These are phyloP conservation scores for Vulpes vulpes DNA, from an alignment of 2,113 vertebrate species.

Conservation along the genomic window DNA sequence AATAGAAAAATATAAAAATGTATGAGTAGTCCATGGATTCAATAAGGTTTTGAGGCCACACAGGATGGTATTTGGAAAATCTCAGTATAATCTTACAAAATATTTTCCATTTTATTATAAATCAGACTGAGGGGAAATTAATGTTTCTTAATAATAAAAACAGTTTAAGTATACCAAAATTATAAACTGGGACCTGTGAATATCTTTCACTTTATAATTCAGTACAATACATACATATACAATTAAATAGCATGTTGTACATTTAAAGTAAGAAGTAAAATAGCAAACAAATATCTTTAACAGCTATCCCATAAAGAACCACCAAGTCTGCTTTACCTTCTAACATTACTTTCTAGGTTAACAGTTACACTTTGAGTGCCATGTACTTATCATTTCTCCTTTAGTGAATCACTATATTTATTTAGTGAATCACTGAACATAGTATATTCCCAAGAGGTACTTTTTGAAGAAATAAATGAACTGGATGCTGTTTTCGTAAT, in stretches of 20 bases:
- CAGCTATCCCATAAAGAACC: neutral
- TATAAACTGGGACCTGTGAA: neutral
- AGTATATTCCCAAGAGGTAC: neutral
- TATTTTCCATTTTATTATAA: neutral
- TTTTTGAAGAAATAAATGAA: neutral
- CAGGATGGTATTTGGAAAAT: neutral
- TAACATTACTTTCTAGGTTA: neutral
- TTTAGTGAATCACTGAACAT: neutral
- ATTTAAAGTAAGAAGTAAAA: neutral
- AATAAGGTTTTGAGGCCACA: neutral
- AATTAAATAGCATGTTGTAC: neutral
- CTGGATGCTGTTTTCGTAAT: neutral
- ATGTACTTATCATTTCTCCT: neutral
- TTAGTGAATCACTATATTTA: neutral
- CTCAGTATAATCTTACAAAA: neutral
- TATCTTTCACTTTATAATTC: neutral
- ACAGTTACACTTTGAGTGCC: neutral
- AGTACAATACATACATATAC: neutral
- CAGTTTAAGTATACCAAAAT: neutral
- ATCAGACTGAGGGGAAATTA: neutral
- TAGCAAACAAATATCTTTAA: neutral
- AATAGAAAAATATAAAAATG: neutral
- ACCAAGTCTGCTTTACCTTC: neutral
- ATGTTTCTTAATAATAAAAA: neutral
- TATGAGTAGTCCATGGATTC: neutral